Conservation (phyloP, 2,888 invertebrate genomes). For the Phyllotreta cruciferae region DNA sequence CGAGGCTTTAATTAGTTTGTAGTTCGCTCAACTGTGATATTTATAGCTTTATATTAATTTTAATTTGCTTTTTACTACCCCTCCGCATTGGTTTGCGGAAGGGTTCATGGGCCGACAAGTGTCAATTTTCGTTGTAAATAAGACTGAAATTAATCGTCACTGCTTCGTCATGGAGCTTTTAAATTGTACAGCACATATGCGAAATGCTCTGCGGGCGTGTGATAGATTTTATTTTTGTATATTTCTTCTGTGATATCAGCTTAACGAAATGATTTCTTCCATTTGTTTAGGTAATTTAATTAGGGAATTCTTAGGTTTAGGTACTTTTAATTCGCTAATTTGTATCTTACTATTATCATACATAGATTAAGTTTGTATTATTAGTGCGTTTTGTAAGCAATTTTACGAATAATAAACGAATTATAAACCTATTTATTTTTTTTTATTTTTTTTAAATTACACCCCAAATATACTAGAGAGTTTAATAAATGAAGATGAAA, state of each 20-base stretch:
- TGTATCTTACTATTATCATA: too few relatives aligned
- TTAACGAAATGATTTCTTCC: conserved; percentile 46
- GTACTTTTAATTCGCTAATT: too few relatives aligned
- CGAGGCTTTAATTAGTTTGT: conserved; percentile 36
- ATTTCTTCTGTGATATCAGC: conserved; percentile 59
- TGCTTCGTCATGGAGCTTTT: conserved; percentile 17
- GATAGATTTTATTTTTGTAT: conserved; percentile 51
- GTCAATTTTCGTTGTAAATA: conserved; percentile 59
- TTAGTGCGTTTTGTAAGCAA: too few relatives aligned
- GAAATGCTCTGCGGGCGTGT: conserved; percentile 56
- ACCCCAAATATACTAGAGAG: too few relatives aligned
- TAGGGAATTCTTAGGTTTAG: background rate
- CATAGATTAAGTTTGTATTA: too few relatives aligned
- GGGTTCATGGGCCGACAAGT: conserved; percentile 57
- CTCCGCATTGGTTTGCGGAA: conserved; percentile 30
- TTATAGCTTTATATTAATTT: conserved; percentile 39
- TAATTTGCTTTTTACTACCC: conserved; percentile 23
- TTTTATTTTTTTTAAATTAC: too few relatives aligned
- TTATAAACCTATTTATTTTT: too few relatives aligned
- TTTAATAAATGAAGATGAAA: too few relatives aligned
- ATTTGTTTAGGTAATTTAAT: conserved; percentile 32
- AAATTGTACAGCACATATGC: conserved; percentile 34
- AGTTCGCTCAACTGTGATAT: conserved; percentile 35
- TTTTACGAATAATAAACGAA: too few relatives aligned
- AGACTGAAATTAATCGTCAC: conserved; percentile 40